Base-by-base conservation (phyloP, 2,888 invertebrate genomes). In the Catocala sponsa region DNA sequence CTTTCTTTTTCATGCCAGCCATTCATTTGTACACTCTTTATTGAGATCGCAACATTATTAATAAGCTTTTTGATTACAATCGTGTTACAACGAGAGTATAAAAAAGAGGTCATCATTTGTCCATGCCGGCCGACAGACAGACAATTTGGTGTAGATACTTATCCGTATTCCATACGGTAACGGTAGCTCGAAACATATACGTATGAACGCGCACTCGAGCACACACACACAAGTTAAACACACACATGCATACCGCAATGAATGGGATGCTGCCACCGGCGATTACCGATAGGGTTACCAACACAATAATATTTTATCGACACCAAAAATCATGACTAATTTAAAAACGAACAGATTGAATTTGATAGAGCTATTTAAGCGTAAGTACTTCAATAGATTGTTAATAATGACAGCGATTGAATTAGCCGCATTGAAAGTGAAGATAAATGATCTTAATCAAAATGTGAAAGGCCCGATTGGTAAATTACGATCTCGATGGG, bases 211-310 rank as follows among this genome's bases (percentile, higher is more conserved):
- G 25, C 54, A 47, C 54, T 51, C 11, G 43, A 42, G 75, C 71
- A 77, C 71, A 71, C 63, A 63, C 72, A 72, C 60, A 57, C 63
- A 61, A 25, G 49, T 41, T 15, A 57, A 72, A 66, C 74, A 70
- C 71, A 84, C 84, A 81, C 81, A 79, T 61, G 67, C 66, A 73
- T 46, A 58, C 51, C 48, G 68, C 84, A 84, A 90, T 91, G 91
- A 91, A 91, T 91, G 91, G 86, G 91, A 89, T 86, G 87, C 89
- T 87, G 88, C 89, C 86, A 84, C 85, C 83, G 70, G 79, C 83
- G 80, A 84, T 84, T 84, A 81, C 55, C 63, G 69, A 70, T 81
- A 91, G 91, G 91, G 91, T 68, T 91, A 82, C 80, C 88, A 70
- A 44, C 60, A 67, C 74, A 69, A 74, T 66, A 71, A 66, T 66